Evolutionary conservation across 92 coral and sea anemone genomes (phyloP), one percentile per base, ranked within the genome.

Genomic region (Chrysogorgia sp.): DNA sequence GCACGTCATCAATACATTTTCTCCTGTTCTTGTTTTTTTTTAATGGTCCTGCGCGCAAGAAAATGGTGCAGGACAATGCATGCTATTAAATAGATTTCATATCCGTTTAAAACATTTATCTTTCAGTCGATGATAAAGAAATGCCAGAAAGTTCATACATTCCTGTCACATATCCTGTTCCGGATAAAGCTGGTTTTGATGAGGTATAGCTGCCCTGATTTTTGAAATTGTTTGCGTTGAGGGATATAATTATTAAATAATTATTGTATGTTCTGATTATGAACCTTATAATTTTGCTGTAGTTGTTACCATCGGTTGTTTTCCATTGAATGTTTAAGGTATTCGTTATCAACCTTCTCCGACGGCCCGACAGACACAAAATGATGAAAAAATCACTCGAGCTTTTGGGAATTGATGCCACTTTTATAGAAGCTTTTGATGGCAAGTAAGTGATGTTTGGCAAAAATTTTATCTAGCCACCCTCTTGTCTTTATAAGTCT

Each of bases 131-230:
- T 77, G 92, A 91, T 65, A 91, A 91, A 62, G 97, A 89, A 34
- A 89, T 94, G 97, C 82, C 87, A n/a, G 88, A 84, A 30, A 94
- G 97, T 57, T 82, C 91, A 63, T 89, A 91, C 71, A 41, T 94
- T 20, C 82, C 96, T 35, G 80, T 89, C 37, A 49, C 63, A 68
- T 83, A 87, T 22, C 80, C 81, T n/a, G 53, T 76, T 41, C 76
- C 96, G 66, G 97, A 86, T 64, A 94, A 94, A 71, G 84, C 92
- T 60, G 92, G 92, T 40, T 87, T 94, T 85, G 97, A 94, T 78
- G 97, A 91, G 98, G 98, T 94, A 56, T 57, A 64, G 10, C 57
- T 5, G 40, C 30, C 40, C 14, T 3, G 40, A 33, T 40, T 34
- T 15, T 61, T 21, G 21, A 61, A 24, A 26, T 58, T 24, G 29